Base-by-base conservation (phyloP, 2,888 invertebrate species). In the Dichetophora obliterata region DNA sequence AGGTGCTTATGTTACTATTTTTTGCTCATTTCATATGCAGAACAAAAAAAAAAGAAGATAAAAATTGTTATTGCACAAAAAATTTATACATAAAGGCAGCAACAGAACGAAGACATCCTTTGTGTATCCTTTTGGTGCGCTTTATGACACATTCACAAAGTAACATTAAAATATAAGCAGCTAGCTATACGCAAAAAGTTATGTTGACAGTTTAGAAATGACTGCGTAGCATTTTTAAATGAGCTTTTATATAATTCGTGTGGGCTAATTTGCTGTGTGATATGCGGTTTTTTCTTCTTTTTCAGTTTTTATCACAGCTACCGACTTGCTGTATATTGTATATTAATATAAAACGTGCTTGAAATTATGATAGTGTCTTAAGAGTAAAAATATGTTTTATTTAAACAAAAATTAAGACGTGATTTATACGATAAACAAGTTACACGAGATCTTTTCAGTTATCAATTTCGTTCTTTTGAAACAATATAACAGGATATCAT, bases 311-410 rank as follows among this genome's bases (percentile, higher is more conserved):
- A 69, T 48, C 16, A 50, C 37, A 50, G 16, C 27, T 43, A 19
- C 24, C n/a, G 24, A n/a, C 24, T 70, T 24, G 19, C 16, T 31
- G 22, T 11, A 24, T 43, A 27, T 24, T 24, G 27, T n/a, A n/a
- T 75, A 63, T 75, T 75, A 63, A 69, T 63, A 75, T 63, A 70
- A 22, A 70, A 61, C 68, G 70, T 63, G 70, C 19, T 52, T 16
- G 16, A 27, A 63, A 34, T 65, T 16, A 24, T 59, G 24, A 43
- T 43, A 3, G 34, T 34, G 22, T 71, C 37, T 54, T 22, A 72
- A 68, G 48, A 70, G 19, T 65, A 65, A 73, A 57, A 16, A 16
- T 31, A n/a, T 5, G 34, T 19, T n/a, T 27, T 16, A n/a, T 16
- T 65, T n/a, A n/a, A n/a, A n/a, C n/a, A n/a, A n/a, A n/a, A n/a